Conservation (phyloP, 2,113 vertebrate species). For the Petrocephalus zakoni region DNA sequence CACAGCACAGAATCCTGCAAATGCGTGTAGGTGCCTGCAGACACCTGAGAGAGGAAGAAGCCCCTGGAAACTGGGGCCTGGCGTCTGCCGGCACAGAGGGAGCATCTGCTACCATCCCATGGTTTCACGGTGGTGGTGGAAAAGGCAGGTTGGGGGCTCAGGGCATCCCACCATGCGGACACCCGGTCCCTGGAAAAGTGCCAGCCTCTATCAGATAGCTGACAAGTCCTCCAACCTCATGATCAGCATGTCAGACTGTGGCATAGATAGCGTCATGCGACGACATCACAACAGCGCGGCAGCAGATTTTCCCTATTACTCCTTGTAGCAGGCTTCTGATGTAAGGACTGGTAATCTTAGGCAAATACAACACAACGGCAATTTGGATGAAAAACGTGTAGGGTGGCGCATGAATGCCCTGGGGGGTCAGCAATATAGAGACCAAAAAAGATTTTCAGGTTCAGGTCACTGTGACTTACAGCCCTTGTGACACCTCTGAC, state of each 20-base stretch:
- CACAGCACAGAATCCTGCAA: background rate
- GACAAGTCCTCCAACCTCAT: background rate
- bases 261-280: background rate
- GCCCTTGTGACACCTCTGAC: background rate
- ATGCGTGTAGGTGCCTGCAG: background rate
- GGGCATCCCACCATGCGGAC: background rate
- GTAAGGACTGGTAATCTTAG: background rate
- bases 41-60: background rate
- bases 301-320: background rate
- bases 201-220: background rate
- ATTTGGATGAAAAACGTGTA: background rate
- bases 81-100: background rate
- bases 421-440: background rate
- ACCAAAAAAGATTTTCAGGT: background rate
- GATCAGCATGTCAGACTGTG: background rate
- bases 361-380: background rate
- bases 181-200: background rate
- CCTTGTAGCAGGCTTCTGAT: background rate
- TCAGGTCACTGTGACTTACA: background rate
- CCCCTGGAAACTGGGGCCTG: background rate
- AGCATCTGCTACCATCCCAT: background rate
- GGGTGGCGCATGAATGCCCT: background rate
- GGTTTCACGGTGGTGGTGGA: background rate
- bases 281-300: background rate
- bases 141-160: background rate